Base-by-base conservation (phyloP, 2,888 invertebrate species). In the Nephrotoma guestfalica region DNA sequence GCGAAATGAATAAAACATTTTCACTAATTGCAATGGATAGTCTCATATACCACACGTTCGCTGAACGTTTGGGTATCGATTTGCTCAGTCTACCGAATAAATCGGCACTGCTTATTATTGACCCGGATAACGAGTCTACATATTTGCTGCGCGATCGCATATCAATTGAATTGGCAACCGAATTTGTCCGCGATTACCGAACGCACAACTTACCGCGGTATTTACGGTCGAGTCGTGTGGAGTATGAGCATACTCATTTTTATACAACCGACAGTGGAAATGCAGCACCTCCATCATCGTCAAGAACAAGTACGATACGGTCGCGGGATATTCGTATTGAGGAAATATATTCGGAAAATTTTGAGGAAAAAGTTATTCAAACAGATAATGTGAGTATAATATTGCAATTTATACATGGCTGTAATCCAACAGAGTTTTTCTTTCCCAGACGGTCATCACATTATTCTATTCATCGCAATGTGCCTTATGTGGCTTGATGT, bases 391-490 rank as follows among this genome's bases (percentile, higher is more conserved):
- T 95, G 89, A 85, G 43, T 85, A 83, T 41, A 11, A 41, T 84
- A 41, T 47, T 47, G 11, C 47, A 47, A 47, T 47, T n/a, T 47
- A 13, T 11, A 30, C 30, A 30, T 30, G 30, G 30, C 30, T 47
- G 30, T 84, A n/a, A 15, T n/a, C 41, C 6, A 83, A 83, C 30
- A 18, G n/a, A 18, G 83, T 83, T 84, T 51, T 86, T 51, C 85
- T 86, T 88, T 92, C 91, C 43, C 91, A 95, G 97, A 94, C 96
- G 89, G 94, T 96, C 87, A 93, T 97, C 86, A 93, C 95, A 7
- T 93, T 97, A 88, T 96, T 96, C 90, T 94, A 96, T 89, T 95
- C 96, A 4, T 94, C 94, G 41, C 95, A 95, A 90, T 96, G 96
- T 91, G 94, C 94, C 0, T 96, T 97, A 91, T 95, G 96, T 88